Evolutionary conservation across 2,888 invertebrate genomes (phyloP).

Genomic region (Aphodius sticticus): DNA sequence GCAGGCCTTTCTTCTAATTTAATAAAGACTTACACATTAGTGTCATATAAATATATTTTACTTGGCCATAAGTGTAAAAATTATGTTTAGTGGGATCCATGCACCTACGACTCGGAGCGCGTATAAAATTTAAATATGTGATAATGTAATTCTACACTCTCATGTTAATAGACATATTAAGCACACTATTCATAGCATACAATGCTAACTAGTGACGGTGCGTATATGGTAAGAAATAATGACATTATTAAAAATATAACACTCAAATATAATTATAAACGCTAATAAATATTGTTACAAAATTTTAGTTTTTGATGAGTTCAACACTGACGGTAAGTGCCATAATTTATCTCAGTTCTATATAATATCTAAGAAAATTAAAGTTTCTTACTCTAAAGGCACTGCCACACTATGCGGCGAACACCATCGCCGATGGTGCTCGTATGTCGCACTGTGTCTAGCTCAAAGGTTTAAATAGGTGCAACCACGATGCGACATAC

Average conservation of each 20-base stretch:
- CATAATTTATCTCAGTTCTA: too few relatives aligned
- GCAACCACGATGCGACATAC: too few relatives aligned
- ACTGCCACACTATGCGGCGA: too few relatives aligned
- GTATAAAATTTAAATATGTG: not conserved
- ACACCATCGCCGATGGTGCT: too few relatives aligned
- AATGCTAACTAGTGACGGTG: not conserved
- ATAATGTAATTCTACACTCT: not conserved
- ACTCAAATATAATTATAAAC: not conserved
- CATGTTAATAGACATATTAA: not conserved
- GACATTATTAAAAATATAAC: not conserved
- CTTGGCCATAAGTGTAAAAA: slow-evolving; percentile 12
- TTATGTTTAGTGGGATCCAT: not conserved
- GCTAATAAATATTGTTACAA: too few relatives aligned
- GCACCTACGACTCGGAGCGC: not conserved
- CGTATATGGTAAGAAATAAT: not conserved
- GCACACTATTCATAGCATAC: not conserved
- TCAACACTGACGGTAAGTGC: too few relatives aligned
- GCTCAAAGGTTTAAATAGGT: too few relatives aligned
- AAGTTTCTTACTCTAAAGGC: too few relatives aligned
- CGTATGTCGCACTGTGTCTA: too few relatives aligned
- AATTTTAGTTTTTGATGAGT: too few relatives aligned
- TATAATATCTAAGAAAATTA: too few relatives aligned
- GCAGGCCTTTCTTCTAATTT: slow-evolving; percentile 12
- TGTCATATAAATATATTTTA: slow-evolving; percentile 20
- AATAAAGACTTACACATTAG: slow-evolving; percentile 24